phyloP scores from a whole-genome alignment of 35 echinoderm and acorn worm genomes.

The Apostichopus californicus region DNA sequence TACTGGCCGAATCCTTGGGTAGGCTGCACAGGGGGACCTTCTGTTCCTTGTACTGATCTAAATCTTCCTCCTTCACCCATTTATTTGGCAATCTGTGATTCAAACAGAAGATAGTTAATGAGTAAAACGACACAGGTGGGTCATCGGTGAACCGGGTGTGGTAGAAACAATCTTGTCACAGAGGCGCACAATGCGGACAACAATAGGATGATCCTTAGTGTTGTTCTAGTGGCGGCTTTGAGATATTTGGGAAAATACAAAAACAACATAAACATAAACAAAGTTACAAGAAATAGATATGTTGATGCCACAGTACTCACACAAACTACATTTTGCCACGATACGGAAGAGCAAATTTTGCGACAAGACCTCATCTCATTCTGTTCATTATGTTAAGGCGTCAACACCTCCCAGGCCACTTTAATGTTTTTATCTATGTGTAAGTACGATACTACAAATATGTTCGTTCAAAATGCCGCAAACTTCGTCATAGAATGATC shows the following conservation, averaged over 20 bases:
- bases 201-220: not conserved
- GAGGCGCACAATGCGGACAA: not conserved
- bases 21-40: constrained; percentile 24
- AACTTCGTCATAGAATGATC: no score
- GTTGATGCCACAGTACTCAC: no score
- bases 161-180: not conserved
- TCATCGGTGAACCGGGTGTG: not conserved
- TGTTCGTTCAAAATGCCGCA: no score
- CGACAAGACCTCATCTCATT: no score
- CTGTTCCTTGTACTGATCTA: constrained; percentile 32
- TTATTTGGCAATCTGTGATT: constrained; percentile 45
- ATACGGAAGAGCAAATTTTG: not conserved
- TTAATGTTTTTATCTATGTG: not conserved
- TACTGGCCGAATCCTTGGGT: constrained; percentile 35
- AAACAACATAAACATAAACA: no score
- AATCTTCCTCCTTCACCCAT: constrained; percentile 24
- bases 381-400: not conserved
- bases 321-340: no score
- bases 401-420: not conserved
- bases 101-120: no score
- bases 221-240: no score
- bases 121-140: no score
- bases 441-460: no score
- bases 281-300: no score
- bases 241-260: no score